phyloP scores from a whole-genome alignment of 2,797 vertebrate genomes.

The Oceanodroma leucorhoa region DNA sequence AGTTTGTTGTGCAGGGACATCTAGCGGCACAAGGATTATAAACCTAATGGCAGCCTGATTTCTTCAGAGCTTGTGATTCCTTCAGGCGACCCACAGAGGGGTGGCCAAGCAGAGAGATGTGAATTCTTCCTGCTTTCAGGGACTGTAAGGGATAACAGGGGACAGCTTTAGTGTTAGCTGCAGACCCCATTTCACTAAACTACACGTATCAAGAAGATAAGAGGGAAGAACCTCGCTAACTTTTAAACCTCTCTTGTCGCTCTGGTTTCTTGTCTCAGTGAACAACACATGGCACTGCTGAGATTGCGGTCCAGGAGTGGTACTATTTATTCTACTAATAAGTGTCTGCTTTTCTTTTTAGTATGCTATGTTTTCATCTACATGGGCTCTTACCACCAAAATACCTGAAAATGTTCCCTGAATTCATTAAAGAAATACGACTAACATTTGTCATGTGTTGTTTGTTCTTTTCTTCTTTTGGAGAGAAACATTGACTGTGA shows the following conservation, averaged over 20 bases:
- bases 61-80: not conserved
- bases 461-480: not conserved
- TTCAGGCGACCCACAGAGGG: not conserved
- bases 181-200: not conserved
- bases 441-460: not conserved
- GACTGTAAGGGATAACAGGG: not conserved
- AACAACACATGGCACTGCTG: not conserved
- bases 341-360: not conserved
- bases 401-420: not conserved
- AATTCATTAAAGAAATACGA: not conserved
- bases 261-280: not conserved
- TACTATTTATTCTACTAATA: not conserved
- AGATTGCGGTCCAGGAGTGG: not conserved
- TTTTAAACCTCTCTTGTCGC: not conserved
- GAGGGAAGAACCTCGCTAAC: not conserved
- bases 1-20: constrained; percentile 61
- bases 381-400: not conserved
- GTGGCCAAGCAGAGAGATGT: not conserved
- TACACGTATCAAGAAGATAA: not conserved
- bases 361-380: not conserved
- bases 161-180: not conserved
- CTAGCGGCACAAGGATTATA: constrained; percentile 31
- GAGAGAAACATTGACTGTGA: not conserved
- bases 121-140: not conserved
- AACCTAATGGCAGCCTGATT: fast-evolving